Percentiles rank a stretch among this genome's conserved stretches.
phyloP scores from a whole-genome alignment of 2,113 vertebrate species.

The Tenebrosternarchus preto region DNA sequence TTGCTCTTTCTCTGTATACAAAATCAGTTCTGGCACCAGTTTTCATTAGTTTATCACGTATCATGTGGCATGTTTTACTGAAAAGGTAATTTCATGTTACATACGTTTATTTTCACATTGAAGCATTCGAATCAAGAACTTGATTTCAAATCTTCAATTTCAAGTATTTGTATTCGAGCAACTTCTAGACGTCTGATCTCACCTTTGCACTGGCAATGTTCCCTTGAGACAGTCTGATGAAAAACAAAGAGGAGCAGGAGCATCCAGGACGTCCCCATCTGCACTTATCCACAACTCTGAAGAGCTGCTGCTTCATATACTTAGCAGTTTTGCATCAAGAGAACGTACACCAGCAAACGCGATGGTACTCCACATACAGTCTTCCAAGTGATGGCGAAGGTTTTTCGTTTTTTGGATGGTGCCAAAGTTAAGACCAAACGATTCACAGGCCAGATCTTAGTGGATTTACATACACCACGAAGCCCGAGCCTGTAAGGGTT shows the following conservation, averaged over 20 bases:
- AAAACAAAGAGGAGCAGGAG: constrained; percentile 41
- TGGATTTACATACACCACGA: background rate
- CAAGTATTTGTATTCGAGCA: no score
- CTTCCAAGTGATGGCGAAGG: no score
- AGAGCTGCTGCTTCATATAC: background rate
- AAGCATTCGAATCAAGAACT: no score
- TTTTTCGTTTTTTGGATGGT: no score
- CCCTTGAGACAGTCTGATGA: constrained; percentile 4
- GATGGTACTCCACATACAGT: background rate
- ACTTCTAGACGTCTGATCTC: background rate
- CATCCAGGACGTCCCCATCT: constrained; percentile 39
- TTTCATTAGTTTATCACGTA: no score
- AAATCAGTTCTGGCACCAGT: no score
- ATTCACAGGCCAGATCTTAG: no score
- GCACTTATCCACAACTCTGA: background rate
- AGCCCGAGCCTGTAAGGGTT: background rate
- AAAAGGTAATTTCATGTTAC: no score
- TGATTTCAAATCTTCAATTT: no score
- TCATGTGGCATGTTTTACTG: no score
- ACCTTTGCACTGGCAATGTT: constrained; percentile 26
- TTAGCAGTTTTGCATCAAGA: background rate
- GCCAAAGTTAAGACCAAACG: background rate
- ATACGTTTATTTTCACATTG: no score
- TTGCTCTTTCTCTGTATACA: no score
- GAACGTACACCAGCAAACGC: background rate